Base-by-base conservation (phyloP, 2,797 vertebrate genomes). In the Vireo griseus region DNA sequence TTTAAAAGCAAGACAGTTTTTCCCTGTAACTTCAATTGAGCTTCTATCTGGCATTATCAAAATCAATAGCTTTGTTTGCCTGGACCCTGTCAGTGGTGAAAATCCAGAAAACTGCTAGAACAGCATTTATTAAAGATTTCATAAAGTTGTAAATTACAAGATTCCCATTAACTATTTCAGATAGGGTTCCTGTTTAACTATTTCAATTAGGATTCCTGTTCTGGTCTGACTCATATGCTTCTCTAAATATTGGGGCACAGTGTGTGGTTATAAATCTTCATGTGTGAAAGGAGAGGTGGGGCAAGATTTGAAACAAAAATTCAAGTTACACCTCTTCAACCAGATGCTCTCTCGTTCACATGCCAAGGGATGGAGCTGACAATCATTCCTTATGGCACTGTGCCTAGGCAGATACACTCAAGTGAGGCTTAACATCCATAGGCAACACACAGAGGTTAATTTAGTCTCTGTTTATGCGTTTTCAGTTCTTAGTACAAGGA, bases 91-190 rank as follows among this genome's bases (percentile, higher is more conserved):
- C 55, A 81, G 14, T 33, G 21, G 13, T 66, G 51, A 88, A 92
- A 91, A 90, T 81, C 37, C 76, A 88, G 51, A 50, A 84, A 92
- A 50, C 55, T 81, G 62, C 48, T 65, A 65, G 66, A 81, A 79
- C 2, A 15, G 29, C 12, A 15, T 85, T 82, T 77, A 63, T 69
- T 63, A 71, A 74, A 42, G 44, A 71, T 79, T 94, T 74, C 11
- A 54, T 75, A 31, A 80, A 81, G 45, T 44, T 76, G 42, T 33
- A 61, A 91, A 85, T 66, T 0, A 80, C 33, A 82, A 59, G 21
- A 78, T 63, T 78, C 21, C 40, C 26, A 9, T 73, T 88, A 84
- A 73, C 55, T 55, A 9, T 61, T 83, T 83, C 54, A 44, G 2
- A 58, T 35, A 66, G 26, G 21, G 85, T 65, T 92, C 28, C 9